phyloP scores from a whole-genome alignment of 2,797 vertebrate species.

The Vireo griseus region DNA sequence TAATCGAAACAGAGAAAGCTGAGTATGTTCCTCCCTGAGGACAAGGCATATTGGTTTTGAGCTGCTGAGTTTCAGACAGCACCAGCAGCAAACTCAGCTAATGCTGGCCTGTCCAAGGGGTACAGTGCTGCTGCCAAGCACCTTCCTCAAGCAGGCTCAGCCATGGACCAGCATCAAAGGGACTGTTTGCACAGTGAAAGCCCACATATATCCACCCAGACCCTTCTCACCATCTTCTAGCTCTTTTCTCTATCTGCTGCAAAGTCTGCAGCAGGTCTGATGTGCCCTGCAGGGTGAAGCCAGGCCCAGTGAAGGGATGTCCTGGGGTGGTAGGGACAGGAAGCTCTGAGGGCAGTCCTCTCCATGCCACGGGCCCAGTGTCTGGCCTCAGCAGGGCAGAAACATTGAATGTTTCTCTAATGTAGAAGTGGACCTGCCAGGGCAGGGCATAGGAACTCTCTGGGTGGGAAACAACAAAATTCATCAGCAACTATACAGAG shows the following conservation, averaged over 20 bases:
- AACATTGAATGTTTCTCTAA: accelerated
- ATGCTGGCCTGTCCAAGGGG: background rate
- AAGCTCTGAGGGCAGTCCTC: background rate
- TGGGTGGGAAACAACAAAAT: background rate
- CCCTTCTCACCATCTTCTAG: background rate
- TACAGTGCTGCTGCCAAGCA: background rate
- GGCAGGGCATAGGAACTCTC: accelerated
- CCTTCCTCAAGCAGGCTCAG: background rate
- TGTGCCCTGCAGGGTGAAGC: accelerated
- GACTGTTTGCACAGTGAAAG: background rate
- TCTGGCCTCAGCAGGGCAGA: background rate
- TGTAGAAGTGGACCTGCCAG: background rate
- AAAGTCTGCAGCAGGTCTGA: background rate
- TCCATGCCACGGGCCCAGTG: background rate
- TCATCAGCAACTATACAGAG: background rate
- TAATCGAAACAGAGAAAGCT: background rate
- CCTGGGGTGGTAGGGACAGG: accelerated
- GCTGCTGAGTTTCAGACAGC: background rate
- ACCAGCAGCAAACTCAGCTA: background rate
- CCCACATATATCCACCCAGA: background rate
- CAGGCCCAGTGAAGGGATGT: background rate
- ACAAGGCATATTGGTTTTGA: background rate
- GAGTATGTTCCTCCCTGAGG: background rate
- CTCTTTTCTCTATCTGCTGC: background rate
- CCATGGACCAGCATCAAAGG: background rate